These are phyloP conservation scores for Sarcophaga rosellei DNA, from an alignment of 2,888 invertebrate species.

Conservation along the genomic window DNA sequence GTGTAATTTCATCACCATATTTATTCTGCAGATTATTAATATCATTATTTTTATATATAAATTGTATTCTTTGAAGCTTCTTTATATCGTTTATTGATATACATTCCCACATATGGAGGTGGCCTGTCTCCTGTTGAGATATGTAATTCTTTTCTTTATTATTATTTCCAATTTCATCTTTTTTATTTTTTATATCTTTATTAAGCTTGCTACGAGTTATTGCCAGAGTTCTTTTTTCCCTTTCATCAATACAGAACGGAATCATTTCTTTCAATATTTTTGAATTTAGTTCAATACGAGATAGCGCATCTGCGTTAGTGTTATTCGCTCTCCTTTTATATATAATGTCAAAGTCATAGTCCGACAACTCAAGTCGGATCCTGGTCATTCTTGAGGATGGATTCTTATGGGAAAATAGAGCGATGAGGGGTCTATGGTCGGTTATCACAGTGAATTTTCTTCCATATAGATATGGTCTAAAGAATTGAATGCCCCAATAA, in stretches of 20 bases:
- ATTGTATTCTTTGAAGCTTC: not conserved
- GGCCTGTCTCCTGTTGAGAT: no score
- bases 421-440: not conserved
- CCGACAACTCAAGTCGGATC: not conserved
- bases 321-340: no score
- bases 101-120: no score
- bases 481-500: no score
- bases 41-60: not conserved
- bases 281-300: not conserved
- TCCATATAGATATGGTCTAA: no score
- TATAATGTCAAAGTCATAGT: no score
- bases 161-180: not conserved
- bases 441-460: not conserved
- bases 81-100: no score
- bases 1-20: conserved; percentile 6
- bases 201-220: not conserved
- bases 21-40: no score
- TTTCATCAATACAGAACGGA: conserved; percentile 3
- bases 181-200: not conserved
- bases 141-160: not conserved
- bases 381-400: no score
- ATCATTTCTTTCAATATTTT: conserved; percentile 7
- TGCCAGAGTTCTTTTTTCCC: not conserved
- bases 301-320: no score
- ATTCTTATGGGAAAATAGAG: not conserved